A percentile compares a stretch with the other conserved stretches of the same genome.
Evolutionary conservation across 2,113 vertebrate species (phyloP).

Genomic region (Motacilla alba): DNA sequence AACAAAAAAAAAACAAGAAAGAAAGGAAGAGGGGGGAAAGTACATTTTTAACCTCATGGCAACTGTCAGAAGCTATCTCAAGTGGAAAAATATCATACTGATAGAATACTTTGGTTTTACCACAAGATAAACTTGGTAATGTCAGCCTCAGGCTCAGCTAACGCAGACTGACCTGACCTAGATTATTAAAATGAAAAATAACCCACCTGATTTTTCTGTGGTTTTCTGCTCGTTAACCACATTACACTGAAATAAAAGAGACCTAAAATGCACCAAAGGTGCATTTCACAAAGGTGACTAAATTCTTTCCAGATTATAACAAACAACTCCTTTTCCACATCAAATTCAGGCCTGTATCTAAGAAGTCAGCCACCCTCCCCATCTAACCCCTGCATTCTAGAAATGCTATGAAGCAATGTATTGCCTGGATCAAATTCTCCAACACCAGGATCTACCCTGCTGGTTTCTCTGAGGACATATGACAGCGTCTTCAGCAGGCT

Average conservation of each 20-base stretch:
- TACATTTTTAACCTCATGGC: constrained; percentile 23
- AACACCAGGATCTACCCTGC: not conserved
- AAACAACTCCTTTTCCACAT: not conserved
- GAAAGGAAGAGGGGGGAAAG: accelerated
- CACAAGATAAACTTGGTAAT: constrained; percentile 33
- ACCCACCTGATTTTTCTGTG: not conserved
- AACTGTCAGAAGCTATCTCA: constrained; percentile 41
- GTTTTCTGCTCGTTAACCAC: not conserved
- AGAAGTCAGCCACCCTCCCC: not conserved
- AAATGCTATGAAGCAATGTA: not conserved
- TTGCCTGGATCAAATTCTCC: not conserved
- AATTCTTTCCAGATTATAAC: not conserved
- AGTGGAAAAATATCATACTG: constrained; percentile 37
- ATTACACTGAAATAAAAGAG: not conserved
- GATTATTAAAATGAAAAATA: not conserved
- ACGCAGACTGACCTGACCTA: constrained; percentile 34
- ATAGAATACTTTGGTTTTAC: constrained; percentile 31
- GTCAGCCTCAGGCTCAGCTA: constrained; percentile 41
- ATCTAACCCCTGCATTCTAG: not conserved
- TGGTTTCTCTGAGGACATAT: not conserved
- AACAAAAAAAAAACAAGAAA: not conserved
- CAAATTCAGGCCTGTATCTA: not conserved
- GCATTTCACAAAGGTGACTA: not conserved
- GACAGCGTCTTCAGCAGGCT: not conserved
- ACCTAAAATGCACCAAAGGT: not conserved